These are phyloP conservation scores for Nymphicus hollandicus DNA, from an alignment of 2,113 vertebrate genomes.

Conservation along the genomic window DNA sequence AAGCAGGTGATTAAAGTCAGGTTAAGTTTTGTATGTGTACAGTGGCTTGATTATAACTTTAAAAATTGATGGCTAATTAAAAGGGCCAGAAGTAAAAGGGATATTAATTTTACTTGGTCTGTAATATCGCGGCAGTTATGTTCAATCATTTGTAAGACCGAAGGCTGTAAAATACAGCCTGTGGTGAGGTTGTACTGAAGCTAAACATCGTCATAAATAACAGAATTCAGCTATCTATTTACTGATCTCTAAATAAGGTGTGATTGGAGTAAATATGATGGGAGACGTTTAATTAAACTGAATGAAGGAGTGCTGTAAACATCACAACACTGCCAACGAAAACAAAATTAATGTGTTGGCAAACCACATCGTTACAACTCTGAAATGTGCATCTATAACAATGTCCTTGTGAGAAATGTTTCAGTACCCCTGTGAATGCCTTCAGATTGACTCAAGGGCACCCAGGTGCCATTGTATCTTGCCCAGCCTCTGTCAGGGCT, in stretches of 20 bases:
- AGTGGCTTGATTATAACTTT: neutral
- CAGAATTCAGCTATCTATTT: conserved; percentile 64
- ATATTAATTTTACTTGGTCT: conserved; percentile 50
- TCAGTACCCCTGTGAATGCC: neutral
- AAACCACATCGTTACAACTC: neutral
- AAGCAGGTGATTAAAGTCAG: neutral
- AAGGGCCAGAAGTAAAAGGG: conserved; percentile 42
- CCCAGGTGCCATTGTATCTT: neutral
- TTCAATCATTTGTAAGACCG: conserved; percentile 45
- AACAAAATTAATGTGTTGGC: conserved; percentile 29
- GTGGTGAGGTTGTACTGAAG: neutral
- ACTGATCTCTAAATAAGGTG: conserved; percentile 72
- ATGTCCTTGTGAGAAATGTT: conserved; percentile 23
- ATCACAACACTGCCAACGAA: neutral
- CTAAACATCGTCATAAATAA: conserved; percentile 57
- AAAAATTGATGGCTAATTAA: neutral
- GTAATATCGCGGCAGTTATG: conserved; percentile 21
- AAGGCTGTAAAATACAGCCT: conserved; percentile 26
- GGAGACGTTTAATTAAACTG: conserved; percentile 76
- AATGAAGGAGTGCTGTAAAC: conserved; percentile 36
- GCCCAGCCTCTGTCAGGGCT: neutral
- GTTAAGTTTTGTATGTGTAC: neutral
- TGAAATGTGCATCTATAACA: neutral
- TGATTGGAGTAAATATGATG: conserved; percentile 69
- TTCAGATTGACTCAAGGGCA: conserved; percentile 33